Base-by-base conservation (phyloP, 2,113 vertebrate species). In the Dasyurus viverrinus region DNA sequence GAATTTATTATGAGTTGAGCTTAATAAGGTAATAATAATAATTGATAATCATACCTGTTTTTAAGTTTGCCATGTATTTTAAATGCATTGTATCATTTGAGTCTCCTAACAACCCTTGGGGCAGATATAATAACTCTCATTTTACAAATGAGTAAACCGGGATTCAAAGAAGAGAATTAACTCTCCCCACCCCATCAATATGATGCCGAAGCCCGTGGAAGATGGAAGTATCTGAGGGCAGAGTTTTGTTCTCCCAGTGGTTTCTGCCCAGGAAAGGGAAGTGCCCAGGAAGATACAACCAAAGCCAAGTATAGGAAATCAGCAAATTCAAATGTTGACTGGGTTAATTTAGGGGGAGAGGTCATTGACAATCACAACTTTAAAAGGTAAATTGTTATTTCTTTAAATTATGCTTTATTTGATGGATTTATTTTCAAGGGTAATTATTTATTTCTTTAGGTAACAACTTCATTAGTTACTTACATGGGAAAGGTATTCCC, bases 381-480 rank as follows among this genome's bases (percentile, higher is more conserved):
- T 84, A 84, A n/a, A 84, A 19, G n/a, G 12, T 22, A n/a, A 76
- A 36, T 68, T 3, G n/a, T 76, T 76, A 36, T n/a, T 8, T 12
- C 36, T 7, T 84, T 42, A 8, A 19, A 84, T 84, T 42, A 84
- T 84, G n/a, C n/a, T 84, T 42, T 76, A 4, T 76, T 76, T 84
- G 11, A 23, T 23, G 68, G 16, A 84, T 84, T 84, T 84, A 84
- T 84, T 84, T 84, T 9, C 68, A 84, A 84, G 68, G 19, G 16
- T 84, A 42, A 84, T 42, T 84, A 84, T 76, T 76, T 76, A 76
- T 84, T 84, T 84, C 68, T 84, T 84, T 84, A 84, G 19, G 68
- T 84, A 84, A 84, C 68, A 84, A 84, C 68, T 84, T 84, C n/a
- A 84, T 84, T 84, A 84, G n/a, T 84, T 84, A 84, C n/a, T 84